Conservation (phyloP, 2,797 vertebrate genomes). For the Halcyon leucocephala region DNA sequence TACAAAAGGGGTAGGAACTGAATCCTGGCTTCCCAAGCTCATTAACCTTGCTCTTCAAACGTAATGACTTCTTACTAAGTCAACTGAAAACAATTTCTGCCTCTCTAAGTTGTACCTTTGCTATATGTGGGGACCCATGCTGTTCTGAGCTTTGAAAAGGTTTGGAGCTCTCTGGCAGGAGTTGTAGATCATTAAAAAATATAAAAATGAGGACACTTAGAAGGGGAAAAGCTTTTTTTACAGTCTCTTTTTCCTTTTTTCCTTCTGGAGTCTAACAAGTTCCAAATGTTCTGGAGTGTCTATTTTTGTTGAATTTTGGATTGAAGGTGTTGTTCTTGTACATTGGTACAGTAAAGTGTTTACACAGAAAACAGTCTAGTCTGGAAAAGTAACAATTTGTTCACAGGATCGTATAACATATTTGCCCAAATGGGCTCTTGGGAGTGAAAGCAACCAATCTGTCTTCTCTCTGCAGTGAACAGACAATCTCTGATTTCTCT, state of each 20-base stretch:
- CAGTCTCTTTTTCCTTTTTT: not conserved
- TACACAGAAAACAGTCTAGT: slow-evolving; percentile 57
- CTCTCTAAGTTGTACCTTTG: not conserved
- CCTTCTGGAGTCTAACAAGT: slow-evolving; percentile 40
- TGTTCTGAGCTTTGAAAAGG: not conserved
- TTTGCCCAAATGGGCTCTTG: slow-evolving; percentile 27
- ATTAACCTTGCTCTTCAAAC: slow-evolving; percentile 13
- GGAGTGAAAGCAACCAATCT: slow-evolving; percentile 4
- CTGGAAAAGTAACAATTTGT: slow-evolving; percentile 71
- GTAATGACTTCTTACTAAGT: slow-evolving; percentile 23
- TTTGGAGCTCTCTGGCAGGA: not conserved
- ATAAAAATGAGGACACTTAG: not conserved
- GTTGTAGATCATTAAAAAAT: not conserved
- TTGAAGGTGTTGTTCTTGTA: slow-evolving; percentile 48
- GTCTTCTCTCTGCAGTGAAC: not conserved
- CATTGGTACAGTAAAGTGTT: slow-evolving; percentile 60
- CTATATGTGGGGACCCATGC: not conserved
- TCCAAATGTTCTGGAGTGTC: slow-evolving; percentile 57
- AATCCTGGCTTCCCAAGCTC: slow-evolving; percentile 5
- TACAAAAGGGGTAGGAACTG: not conserved
- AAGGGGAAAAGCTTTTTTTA: not conserved
- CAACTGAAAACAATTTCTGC: not conserved
- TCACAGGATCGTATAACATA: slow-evolving; percentile 43
- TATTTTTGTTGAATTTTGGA: slow-evolving; percentile 56
- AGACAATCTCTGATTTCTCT: slow-evolving; percentile 22